Conservation (phyloP, 23 tunicate species). For the Diplosoma virens region DNA sequence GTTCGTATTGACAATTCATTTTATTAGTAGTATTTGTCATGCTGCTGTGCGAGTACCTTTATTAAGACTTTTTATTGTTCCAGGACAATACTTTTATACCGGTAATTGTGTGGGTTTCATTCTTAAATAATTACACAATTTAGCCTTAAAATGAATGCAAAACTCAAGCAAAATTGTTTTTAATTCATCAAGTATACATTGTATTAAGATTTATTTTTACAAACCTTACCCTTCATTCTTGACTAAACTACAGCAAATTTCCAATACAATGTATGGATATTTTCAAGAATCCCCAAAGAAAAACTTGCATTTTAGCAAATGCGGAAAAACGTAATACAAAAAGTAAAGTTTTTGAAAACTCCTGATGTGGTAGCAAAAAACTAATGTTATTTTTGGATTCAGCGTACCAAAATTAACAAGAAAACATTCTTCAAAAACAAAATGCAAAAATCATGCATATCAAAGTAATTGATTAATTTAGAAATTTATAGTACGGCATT, state of each 20-base stretch:
- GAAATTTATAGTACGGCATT: too few relatives aligned
- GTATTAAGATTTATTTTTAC: neutral
- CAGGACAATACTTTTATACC: neutral
- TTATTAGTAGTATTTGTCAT: neutral
- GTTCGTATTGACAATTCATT: neutral
- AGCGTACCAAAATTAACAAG: neutral
- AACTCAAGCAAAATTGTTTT: neutral
- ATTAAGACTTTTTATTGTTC: neutral
- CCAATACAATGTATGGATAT: neutral
- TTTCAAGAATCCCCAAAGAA: neutral
- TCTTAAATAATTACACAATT: neutral
- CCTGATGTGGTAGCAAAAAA: neutral
- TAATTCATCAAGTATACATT: neutral
- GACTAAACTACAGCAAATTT: neutral
- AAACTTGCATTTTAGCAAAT: neutral
- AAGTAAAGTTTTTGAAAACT: neutral
- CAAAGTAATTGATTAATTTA: too few relatives aligned
- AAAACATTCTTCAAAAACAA: neutral
- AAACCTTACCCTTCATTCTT: neutral
- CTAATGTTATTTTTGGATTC: neutral
- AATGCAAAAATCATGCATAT: neutral
- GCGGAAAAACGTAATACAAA: neutral
- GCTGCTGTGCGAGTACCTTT: neutral
- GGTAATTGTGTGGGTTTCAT: neutral
- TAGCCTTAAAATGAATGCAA: neutral